Conservation (phyloP, 2,797 vertebrate genomes). For the Arnoldichthys spilopterus region DNA sequence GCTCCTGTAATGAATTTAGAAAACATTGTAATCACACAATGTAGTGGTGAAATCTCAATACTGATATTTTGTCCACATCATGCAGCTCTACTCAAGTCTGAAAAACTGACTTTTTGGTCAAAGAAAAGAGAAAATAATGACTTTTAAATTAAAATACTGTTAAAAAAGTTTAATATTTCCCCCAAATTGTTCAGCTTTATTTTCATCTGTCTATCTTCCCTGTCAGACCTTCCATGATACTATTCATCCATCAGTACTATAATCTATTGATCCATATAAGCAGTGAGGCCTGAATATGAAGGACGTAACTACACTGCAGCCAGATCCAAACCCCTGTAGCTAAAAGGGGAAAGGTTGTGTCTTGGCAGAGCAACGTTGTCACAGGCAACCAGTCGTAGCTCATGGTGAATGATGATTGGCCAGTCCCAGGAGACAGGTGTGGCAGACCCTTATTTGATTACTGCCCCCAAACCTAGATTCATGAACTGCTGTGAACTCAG, state of each 20-base stretch:
- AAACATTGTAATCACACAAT: too few species aligned
- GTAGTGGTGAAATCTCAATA: too few species aligned
- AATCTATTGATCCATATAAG: not conserved
- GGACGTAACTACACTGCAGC: not conserved
- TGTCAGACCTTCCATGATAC: not conserved
- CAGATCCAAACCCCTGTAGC: not conserved
- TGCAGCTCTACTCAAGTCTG: too few species aligned
- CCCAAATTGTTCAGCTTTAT: too few species aligned
- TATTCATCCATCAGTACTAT: not conserved
- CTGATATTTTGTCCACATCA: too few species aligned
- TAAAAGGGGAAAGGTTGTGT: slow-evolving; percentile 39
- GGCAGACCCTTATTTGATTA: slow-evolving; percentile 68
- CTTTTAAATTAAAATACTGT: too few species aligned
- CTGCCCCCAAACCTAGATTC: slow-evolving; percentile 63
- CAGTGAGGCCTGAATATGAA: not conserved
- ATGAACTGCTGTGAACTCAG: slow-evolving; percentile 55
- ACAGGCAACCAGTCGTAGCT: slow-evolving; percentile 53
- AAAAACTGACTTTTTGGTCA: too few species aligned
- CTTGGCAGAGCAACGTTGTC: slow-evolving; percentile 36
- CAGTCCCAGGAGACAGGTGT: slow-evolving; percentile 59
- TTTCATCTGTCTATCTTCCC: too few species aligned
- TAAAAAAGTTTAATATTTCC: too few species aligned
- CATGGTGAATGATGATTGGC: slow-evolving; percentile 58
- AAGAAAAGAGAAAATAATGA: too few species aligned
- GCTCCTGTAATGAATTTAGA: too few species aligned